These are phyloP conservation scores for Drosophila hamatofila DNA, from an alignment of 2,888 invertebrate species.

Conservation along the genomic window DNA sequence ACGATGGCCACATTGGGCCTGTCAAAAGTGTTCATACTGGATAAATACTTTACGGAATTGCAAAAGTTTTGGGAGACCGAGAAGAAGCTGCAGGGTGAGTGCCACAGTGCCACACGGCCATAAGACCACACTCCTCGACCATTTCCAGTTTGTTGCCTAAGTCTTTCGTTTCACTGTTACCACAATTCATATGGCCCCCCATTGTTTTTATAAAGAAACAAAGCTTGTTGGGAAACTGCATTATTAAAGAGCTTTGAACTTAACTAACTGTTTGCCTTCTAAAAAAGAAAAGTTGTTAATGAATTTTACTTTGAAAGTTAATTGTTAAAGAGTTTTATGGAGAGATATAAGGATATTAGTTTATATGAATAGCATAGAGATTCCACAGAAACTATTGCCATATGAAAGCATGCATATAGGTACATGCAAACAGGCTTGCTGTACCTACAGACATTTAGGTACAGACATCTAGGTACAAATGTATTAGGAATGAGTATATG, in stretches of 20 bases:
- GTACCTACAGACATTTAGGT: neutral
- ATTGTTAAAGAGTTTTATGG: neutral
- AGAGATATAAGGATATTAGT: neutral
- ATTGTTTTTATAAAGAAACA: slow-evolving; percentile 25
- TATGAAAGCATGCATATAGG: neutral
- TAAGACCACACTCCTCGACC: neutral
- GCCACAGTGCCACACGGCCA: neutral
- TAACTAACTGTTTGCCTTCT: neutral
- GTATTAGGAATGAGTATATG: neutral
- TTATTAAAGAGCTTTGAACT: slow-evolving; percentile 28
- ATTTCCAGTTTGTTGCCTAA: slow-evolving; percentile 55
- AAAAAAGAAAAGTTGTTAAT: neutral
- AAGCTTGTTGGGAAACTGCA: slow-evolving; percentile 12
- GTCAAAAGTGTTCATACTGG: slow-evolving; percentile 98
- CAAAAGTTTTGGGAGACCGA: slow-evolving; percentile 99
- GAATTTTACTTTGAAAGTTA: neutral
- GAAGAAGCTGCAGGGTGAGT: slow-evolving; percentile 97
- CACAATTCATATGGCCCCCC: slow-evolving; percentile 5
- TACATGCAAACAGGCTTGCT: neutral
- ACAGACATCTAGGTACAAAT: neutral
- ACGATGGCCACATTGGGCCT: slow-evolving; percentile 97
- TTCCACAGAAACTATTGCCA: neutral
- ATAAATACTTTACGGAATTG: slow-evolving; percentile 98
- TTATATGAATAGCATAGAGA: neutral
- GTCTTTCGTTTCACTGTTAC: slow-evolving; percentile 51